Conservation (phyloP, 2,797 vertebrate species). For the Ctenosaura bakeri region DNA sequence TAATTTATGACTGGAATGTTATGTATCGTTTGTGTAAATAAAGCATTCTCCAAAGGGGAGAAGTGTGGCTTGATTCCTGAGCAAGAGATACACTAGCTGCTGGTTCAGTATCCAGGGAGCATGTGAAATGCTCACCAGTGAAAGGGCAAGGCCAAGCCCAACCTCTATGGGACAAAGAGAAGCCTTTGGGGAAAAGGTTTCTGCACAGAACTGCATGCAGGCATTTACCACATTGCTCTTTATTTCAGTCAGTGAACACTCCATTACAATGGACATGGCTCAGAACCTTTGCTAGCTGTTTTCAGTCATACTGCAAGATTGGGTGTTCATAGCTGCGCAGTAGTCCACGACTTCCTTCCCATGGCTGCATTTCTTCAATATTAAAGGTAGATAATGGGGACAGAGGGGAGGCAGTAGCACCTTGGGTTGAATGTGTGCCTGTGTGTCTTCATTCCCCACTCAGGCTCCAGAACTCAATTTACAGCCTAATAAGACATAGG, state of each 20-base stretch:
- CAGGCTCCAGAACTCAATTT: background rate
- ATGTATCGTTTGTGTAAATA: conserved; percentile 29
- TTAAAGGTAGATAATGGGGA: background rate
- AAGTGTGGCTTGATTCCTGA: background rate
- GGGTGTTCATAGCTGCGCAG: background rate
- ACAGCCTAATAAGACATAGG: background rate
- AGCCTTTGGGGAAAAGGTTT: too few species aligned
- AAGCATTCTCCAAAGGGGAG: background rate
- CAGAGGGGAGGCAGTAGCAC: background rate
- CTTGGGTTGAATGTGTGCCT: background rate
- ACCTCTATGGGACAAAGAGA: background rate
- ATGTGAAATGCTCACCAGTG: background rate
- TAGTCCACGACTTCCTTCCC: too few species aligned
- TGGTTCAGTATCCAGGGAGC: background rate
- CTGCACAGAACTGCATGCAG: background rate
- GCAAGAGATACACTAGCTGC: too few species aligned
- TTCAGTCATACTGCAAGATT: too few species aligned
- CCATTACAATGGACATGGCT: background rate
- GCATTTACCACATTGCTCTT: background rate
- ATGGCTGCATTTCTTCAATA: background rate
- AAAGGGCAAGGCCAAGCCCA: background rate
- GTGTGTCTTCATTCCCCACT: background rate
- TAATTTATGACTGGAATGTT: conserved; percentile 17
- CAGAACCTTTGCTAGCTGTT: background rate
- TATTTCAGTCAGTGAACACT: background rate